These are phyloP conservation scores for Cartodere bifasciata DNA, from an alignment of 2,888 invertebrate species.

Conservation along the genomic window DNA sequence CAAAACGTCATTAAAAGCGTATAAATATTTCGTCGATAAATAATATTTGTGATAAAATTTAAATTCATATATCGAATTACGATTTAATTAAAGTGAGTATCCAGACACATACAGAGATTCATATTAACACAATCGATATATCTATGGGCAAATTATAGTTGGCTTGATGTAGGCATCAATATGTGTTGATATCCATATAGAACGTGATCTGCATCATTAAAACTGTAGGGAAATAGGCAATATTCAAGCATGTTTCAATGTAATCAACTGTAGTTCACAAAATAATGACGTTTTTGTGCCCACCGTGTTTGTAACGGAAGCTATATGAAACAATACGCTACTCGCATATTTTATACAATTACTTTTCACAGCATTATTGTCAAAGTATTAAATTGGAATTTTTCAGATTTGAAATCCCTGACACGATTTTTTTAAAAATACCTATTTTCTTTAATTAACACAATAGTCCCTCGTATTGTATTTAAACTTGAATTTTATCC, in stretches of 20 bases:
- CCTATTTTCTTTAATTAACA: too few species aligned
- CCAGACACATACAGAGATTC: slow-evolving; percentile 15
- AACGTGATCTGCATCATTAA: slow-evolving; percentile 27
- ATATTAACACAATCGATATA: slow-evolving; percentile 24
- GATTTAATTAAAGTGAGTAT: slow-evolving; percentile 28
- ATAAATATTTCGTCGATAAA: slow-evolving; percentile 11
- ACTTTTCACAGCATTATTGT: too few species aligned
- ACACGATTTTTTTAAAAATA: too few species aligned
- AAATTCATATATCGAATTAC: slow-evolving; percentile 27
- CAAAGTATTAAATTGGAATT: too few species aligned
- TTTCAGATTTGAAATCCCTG: too few species aligned
- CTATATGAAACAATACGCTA: too few species aligned
- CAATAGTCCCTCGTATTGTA: too few species aligned
- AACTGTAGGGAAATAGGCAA: slow-evolving; percentile 24
- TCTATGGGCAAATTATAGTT: slow-evolving; percentile 27
- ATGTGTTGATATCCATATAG: slow-evolving; percentile 26
- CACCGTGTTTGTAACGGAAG: too few species aligned
- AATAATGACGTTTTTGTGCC: slow-evolving; percentile 1
- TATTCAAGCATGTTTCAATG: slow-evolving; percentile 25
- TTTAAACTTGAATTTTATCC: too few species aligned
- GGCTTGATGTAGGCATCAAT: slow-evolving; percentile 21
- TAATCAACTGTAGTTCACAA: slow-evolving; percentile 19
- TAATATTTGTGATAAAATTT: slow-evolving; percentile 17
- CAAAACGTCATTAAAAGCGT: slow-evolving; percentile 9
- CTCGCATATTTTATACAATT: too few species aligned